Conservation (phyloP, 2,888 invertebrate species). For the Hedychridium roseum region DNA sequence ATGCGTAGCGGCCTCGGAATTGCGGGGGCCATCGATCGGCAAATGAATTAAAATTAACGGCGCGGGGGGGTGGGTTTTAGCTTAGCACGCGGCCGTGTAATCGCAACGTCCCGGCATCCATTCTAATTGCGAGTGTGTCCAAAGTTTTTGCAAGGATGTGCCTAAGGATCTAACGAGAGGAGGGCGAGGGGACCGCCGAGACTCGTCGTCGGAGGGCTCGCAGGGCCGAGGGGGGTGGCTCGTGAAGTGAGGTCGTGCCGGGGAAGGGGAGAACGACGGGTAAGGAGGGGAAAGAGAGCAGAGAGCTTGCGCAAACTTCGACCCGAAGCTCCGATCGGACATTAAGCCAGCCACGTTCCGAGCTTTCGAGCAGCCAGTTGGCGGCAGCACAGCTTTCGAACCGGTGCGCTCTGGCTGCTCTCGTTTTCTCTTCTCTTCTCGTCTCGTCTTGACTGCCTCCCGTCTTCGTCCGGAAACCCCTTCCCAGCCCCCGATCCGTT, state of each 20-base stretch:
- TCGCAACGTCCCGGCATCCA: too few species aligned
- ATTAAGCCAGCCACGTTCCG: constrained; percentile 45
- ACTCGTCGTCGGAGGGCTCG: constrained; percentile 18
- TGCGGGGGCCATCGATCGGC: too few species aligned
- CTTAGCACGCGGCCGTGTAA: too few species aligned
- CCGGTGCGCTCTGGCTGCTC: constrained; percentile 23
- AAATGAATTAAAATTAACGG: too few species aligned
- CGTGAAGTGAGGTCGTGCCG: not conserved
- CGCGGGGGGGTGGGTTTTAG: too few species aligned
- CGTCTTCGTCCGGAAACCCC: not conserved
- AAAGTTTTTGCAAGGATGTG: too few species aligned
- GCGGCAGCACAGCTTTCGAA: constrained; percentile 35
- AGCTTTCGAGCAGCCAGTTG: constrained; percentile 30
- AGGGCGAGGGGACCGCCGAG: constrained; percentile 16
- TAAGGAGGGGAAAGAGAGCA: constrained; percentile 37
- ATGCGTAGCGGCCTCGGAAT: too few species aligned
- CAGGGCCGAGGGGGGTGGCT: constrained; percentile 22
- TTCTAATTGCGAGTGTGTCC: too few species aligned
- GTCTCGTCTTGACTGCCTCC: not conserved
- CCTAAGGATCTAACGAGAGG: too few species aligned
- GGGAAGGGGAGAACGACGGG: constrained; percentile 15
- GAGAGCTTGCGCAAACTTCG: constrained; percentile 60
- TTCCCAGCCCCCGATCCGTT: not conserved
- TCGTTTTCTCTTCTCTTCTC: not conserved
- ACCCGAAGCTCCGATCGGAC: constrained; percentile 50